Evolutionary conservation across 2,888 invertebrate genomes (phyloP).

Genomic region (Tortricodes alternella): DNA sequence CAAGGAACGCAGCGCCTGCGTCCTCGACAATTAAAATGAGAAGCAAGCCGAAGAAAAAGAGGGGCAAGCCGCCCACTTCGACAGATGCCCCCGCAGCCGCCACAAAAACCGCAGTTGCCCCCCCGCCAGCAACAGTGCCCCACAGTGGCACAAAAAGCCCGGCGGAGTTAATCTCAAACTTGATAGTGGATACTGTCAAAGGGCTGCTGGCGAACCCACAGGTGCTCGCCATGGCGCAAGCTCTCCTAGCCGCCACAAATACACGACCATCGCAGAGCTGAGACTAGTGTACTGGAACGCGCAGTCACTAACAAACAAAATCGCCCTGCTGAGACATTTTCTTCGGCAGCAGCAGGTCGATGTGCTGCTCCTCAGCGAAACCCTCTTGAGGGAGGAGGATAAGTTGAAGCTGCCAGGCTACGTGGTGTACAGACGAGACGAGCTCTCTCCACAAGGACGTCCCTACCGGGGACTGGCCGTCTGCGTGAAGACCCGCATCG

Average conservation of each 20-base stretch:
- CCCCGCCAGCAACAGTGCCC: neutral
- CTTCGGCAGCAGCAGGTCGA: neutral
- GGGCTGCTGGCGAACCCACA: no score
- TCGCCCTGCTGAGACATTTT: neutral
- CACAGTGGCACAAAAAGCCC: neutral
- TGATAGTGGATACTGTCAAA: no score
- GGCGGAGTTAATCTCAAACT: neutral
- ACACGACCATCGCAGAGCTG: neutral
- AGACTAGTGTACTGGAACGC: slow-evolving; percentile 3
- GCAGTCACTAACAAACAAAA: neutral
- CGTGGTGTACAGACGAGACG: neutral
- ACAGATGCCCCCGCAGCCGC: no score
- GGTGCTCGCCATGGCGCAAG: no score
- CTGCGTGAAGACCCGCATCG: slow-evolving; percentile 9
- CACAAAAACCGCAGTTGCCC: no score
- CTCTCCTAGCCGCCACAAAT: neutral
- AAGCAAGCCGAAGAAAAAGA: neutral
- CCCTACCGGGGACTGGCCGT: slow-evolving; percentile 26
- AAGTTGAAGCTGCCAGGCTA: slow-evolving; percentile 1
- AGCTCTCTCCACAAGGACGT: neutral
- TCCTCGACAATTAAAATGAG: neutral
- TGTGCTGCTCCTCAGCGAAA: slow-evolving; percentile 1
- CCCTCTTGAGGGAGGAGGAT: neutral
- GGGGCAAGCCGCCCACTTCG: no score
- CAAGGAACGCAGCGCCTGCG: neutral